Conservation (phyloP, 1,140 invertebrate genomes). For the Dryas iulia region DNA sequence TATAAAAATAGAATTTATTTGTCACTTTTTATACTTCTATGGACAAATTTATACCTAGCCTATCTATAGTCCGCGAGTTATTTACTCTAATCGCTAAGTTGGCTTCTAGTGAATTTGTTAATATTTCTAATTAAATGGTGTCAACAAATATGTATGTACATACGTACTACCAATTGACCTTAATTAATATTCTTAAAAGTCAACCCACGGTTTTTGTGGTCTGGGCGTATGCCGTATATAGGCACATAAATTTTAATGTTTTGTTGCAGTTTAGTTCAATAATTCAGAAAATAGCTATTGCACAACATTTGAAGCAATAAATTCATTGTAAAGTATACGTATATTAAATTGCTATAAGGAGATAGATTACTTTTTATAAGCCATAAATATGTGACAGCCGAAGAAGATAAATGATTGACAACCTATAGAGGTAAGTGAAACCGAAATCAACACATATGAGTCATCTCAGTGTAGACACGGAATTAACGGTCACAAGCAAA, state of each 20-base stretch:
- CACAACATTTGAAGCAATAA: no score
- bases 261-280: no score
- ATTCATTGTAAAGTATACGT: no score
- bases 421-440: slow-evolving; percentile 55
- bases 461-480: slow-evolving; percentile 58
- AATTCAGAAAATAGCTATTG: no score
- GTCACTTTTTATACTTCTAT: neutral
- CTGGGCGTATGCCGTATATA: neutral
- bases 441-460: slow-evolving; percentile 65
- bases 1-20: no score
- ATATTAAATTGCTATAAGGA: no score
- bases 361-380: neutral
- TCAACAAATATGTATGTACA: neutral
- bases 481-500: slow-evolving; percentile 65
- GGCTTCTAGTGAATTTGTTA: neutral
- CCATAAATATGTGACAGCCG: neutral
- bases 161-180: neutral
- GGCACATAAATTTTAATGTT: no score
- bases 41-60: neutral
- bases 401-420: slow-evolving; percentile 10
- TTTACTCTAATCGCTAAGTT: neutral
- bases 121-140: neutral
- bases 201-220: neutral
- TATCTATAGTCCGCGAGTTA: neutral
- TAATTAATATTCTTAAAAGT: slow-evolving; percentile 6